Base-by-base conservation (phyloP, 1,140 invertebrate genomes). In the Pomacea maculata region DNA sequence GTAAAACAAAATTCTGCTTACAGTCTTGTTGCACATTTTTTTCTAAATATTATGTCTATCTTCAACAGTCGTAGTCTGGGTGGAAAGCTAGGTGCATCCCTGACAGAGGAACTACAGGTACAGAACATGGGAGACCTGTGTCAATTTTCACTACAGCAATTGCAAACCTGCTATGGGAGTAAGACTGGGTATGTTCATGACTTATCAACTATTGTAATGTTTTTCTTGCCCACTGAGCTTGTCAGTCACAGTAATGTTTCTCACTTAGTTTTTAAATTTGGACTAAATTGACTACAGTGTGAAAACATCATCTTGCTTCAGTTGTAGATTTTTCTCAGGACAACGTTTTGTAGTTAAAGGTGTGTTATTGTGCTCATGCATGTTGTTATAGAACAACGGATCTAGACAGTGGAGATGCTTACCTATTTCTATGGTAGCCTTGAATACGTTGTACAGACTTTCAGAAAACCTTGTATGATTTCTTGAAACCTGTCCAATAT, bases 31-130 rank as follows among this genome's bases (percentile, higher is more conserved):
- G 68, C 34, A 70, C n/a, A 45, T 29, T 25, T 3, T 3, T 29
- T 29, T 70, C 25, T 70, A 21, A 14, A 29, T 19, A 19, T 55
- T n/a, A 6, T 25, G 2, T 55, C 15, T 55, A 54, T 52, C 15
- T 75, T 19, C 21, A 57, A n/a, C 75, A 91, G 90, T n/a, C 88
- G 90, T 55, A 85, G 88, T 73, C 80, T 91, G 17, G 90, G 90
- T 19, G 89, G 90, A 15, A 91, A 91, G 77, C 79, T 91, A 34
- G 90, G 90, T 14, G 93, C 93, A 63, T 79, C 81, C 14, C 25
- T 91, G 45, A 82, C 85, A n/a, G 87, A 90, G 71, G 82, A 88
- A 14, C 91, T 98, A 1, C 93, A 93, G 72, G 95, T 97, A 81
- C 94, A 94, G 85, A 94, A 93, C 29, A 96, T 91, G 84, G 85